phyloP scores from a whole-genome alignment of 2,797 vertebrate genomes.

The Mastacembelus armatus region DNA sequence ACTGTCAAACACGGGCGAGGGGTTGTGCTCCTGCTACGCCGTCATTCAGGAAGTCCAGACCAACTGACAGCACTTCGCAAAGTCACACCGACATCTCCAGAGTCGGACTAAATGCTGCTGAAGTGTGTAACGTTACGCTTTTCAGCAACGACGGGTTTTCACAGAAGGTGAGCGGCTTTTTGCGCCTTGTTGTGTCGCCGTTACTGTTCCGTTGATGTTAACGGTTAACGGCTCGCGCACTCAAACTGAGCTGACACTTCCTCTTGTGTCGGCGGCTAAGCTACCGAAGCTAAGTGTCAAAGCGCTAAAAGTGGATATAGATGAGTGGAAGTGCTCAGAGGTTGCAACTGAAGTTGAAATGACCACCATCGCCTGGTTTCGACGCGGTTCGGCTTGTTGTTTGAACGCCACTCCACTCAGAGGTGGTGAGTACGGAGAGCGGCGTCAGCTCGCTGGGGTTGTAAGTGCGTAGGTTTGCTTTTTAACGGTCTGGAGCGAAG shows the following conservation, averaged over 20 bases:
- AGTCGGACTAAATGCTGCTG: constrained; percentile 58
- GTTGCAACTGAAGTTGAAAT: constrained; percentile 48
- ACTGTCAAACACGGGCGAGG: constrained; percentile 66
- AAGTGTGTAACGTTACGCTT: constrained; percentile 20
- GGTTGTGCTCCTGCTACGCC: constrained; percentile 68
- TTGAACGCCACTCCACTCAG: constrained; percentile 34
- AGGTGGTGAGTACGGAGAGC: constrained; percentile 31
- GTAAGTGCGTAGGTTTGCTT: constrained; percentile 72
- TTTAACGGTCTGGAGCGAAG: constrained; percentile 15
- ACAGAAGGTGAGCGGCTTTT: constrained; percentile 54
- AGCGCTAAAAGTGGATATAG: constrained; percentile 35
- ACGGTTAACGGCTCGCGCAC: constrained; percentile 52
- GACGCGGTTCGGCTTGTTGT: constrained; percentile 52
- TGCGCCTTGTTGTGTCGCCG: neutral
- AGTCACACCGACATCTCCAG: constrained; percentile 69
- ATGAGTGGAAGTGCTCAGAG: neutral
- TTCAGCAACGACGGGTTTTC: constrained; percentile 19
- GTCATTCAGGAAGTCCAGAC: constrained; percentile 83
- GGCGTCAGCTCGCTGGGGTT: constrained; percentile 40
- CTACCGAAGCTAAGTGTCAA: constrained; percentile 32
- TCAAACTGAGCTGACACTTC: constrained; percentile 66
- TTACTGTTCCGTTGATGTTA: constrained; percentile 9
- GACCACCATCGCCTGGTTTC: constrained; percentile 26
- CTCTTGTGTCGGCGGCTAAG: constrained; percentile 54
- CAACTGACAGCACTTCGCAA: constrained; percentile 76